phyloP scores from a whole-genome alignment of 2,888 invertebrate species.

The Machimus atricapillus region DNA sequence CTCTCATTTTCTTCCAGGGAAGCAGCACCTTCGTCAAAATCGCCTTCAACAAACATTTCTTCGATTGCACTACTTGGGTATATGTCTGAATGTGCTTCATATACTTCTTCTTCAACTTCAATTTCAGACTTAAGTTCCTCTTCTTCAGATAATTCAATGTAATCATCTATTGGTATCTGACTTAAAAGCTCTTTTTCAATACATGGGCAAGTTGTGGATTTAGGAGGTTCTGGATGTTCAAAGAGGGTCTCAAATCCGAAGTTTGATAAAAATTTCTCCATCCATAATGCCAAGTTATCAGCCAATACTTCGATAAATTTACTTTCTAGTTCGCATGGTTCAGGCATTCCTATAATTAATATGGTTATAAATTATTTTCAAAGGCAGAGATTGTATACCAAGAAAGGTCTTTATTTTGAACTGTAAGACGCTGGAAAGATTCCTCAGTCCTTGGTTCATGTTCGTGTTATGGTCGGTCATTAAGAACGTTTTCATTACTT shows the following conservation, averaged over 20 bases:
- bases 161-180: constrained; percentile 57
- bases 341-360: constrained; percentile 51
- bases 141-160: constrained; percentile 49
- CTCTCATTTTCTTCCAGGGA: not conserved
- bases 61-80: not conserved
- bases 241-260: constrained; percentile 52
- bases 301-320: constrained; percentile 56
- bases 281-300: constrained; percentile 59
- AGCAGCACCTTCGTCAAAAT: not conserved
- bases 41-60: not conserved
- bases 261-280: constrained; percentile 57
- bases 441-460: constrained; percentile 44
- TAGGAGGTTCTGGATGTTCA: not conserved
- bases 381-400: constrained; percentile 49
- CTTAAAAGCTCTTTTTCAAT: constrained; percentile 48
- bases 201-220: not conserved
- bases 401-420: constrained; percentile 55
- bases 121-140: constrained; percentile 47
- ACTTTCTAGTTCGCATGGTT: constrained; percentile 38
- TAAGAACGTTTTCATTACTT: constrained; percentile 58
- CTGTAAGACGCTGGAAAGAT: constrained; percentile 53
- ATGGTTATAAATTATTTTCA: not conserved
- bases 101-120: not conserved
- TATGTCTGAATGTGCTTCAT: not conserved
- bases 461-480: constrained; percentile 55